Percentiles rank a stretch among this genome's conserved stretches.
phyloP scores from a whole-genome alignment of 2,888 invertebrate species.

The Lepidocyrtinus sp. region DNA sequence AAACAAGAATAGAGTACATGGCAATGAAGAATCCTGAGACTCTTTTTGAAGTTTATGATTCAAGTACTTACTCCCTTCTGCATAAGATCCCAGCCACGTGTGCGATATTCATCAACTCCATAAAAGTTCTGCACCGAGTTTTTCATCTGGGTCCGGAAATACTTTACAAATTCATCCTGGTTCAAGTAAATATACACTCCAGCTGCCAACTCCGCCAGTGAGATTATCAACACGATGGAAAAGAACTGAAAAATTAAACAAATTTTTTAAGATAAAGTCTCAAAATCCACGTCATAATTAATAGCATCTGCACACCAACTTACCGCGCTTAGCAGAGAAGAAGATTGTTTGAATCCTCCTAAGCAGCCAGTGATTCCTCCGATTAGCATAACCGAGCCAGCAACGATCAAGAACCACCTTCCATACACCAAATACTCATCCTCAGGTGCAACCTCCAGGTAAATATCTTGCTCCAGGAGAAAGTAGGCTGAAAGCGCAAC shows the following conservation, averaged over 20 bases:
- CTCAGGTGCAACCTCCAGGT: constrained; percentile 63
- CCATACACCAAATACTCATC: constrained; percentile 67
- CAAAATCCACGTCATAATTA: not conserved
- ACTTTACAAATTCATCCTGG: constrained; percentile 66
- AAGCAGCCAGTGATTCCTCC: constrained; percentile 68
- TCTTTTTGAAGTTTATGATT: no score
- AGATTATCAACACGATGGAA: constrained; percentile 67
- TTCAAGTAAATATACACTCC: constrained; percentile 67
- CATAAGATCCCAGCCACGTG: constrained; percentile 67
- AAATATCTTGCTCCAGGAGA: constrained; percentile 62
- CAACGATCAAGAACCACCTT: constrained; percentile 67
- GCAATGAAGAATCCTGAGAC: no score
- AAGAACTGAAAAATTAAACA: constrained; percentile 61
- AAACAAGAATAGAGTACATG: constrained; percentile 14
- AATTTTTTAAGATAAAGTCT: not conserved
- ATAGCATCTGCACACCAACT: no score
- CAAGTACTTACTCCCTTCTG: constrained; percentile 61
- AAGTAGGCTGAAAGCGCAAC: constrained; percentile 66
- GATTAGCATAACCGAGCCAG: constrained; percentile 65
- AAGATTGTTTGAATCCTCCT: constrained; percentile 67
- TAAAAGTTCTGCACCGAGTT: constrained; percentile 66
- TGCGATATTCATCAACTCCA: constrained; percentile 64
- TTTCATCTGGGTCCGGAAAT: constrained; percentile 65
- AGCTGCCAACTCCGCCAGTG: constrained; percentile 66
- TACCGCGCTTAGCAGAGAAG: constrained; percentile 67